Percentiles rank a stretch among this genome's conserved stretches.
Evolutionary conservation across 2,113 vertebrate genomes (phyloP).

Genomic region (Isichthys henryi): DNA sequence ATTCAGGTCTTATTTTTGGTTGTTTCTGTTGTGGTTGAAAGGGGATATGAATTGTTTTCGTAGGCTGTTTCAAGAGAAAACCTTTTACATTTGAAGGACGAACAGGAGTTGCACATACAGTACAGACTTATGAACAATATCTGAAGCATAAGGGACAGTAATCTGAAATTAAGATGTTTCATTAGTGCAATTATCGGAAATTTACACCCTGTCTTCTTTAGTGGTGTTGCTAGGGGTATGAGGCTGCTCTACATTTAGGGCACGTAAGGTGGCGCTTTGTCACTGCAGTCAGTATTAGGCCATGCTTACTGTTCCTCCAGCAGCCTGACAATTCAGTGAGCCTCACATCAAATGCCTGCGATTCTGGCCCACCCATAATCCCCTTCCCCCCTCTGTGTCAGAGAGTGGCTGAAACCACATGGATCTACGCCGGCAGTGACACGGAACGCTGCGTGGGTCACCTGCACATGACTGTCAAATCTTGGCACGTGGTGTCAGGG

Average conservation of each 20-base stretch:
- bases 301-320: not conserved
- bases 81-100: not conserved
- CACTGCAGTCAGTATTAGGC: conserved; percentile 17
- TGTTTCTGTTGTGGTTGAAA: not conserved
- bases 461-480: conserved; percentile 11
- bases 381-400: not conserved
- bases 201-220: not conserved
- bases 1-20: not conserved
- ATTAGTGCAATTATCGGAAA: not conserved
- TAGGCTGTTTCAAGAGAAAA: not conserved
- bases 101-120: not conserved
- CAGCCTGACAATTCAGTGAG: conserved; percentile 8
- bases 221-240: not conserved
- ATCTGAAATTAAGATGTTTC: not conserved
- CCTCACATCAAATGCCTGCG: not conserved
- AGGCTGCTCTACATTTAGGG: not conserved
- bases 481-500: not conserved
- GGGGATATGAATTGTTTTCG: not conserved
- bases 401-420: conserved; percentile 6
- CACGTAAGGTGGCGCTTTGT: conserved; percentile 8
- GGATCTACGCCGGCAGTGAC: conserved; percentile 17
- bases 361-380: not conserved
- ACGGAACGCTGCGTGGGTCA: not conserved
- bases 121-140: not conserved
- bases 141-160: not conserved